Percentiles rank a stretch among this genome's conserved stretches.
Evolutionary conservation across 2,888 invertebrate genomes (phyloP).

Genomic region (Epirrhoe alternata): DNA sequence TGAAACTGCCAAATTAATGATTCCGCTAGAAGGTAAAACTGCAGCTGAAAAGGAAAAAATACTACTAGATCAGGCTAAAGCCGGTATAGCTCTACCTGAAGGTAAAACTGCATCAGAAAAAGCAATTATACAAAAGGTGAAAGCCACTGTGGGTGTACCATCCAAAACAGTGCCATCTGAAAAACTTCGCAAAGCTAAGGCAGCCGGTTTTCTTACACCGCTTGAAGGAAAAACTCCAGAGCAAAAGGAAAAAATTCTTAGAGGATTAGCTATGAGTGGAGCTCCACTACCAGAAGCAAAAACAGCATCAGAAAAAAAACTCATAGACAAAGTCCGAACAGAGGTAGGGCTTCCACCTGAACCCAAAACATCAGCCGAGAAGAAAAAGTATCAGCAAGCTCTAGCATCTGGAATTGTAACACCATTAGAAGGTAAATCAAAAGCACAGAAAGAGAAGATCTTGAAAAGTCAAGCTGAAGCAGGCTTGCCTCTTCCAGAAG

Average conservation of each 20-base stretch:
- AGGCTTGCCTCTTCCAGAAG: conserved; percentile 51
- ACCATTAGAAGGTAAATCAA: conserved; percentile 48
- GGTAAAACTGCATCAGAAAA: conserved; percentile 51
- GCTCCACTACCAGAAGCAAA: conserved; percentile 50
- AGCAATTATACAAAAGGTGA: conserved; percentile 39
- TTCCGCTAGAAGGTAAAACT: conserved; percentile 55
- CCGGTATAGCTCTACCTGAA: conserved; percentile 50
- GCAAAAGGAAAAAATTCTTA: conserved; percentile 32
- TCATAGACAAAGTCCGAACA: conserved; percentile 48
- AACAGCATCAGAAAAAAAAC: conserved; percentile 49
- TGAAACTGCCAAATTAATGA: conserved; percentile 48
- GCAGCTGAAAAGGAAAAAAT: conserved; percentile 48
- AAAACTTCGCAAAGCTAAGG: conserved; percentile 48
- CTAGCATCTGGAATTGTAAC: conserved; percentile 38
- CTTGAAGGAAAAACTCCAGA: neutral
- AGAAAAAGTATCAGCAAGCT: conserved; percentile 47
- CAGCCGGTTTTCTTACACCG: conserved; percentile 43
- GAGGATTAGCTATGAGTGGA: conserved; percentile 43
- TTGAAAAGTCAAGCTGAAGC: conserved; percentile 45
- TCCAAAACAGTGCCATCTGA: conserved; percentile 44
- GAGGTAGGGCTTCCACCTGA: conserved; percentile 47
- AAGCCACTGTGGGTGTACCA: no score
- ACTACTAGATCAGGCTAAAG: conserved; percentile 43
- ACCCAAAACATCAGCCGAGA: conserved; percentile 31
- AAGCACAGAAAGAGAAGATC: conserved; percentile 51